Percentiles rank a stretch among this genome's conserved stretches.
Evolutionary conservation across 2,113 vertebrate genomes (phyloP).

Genomic region (Calcarius ornatus): DNA sequence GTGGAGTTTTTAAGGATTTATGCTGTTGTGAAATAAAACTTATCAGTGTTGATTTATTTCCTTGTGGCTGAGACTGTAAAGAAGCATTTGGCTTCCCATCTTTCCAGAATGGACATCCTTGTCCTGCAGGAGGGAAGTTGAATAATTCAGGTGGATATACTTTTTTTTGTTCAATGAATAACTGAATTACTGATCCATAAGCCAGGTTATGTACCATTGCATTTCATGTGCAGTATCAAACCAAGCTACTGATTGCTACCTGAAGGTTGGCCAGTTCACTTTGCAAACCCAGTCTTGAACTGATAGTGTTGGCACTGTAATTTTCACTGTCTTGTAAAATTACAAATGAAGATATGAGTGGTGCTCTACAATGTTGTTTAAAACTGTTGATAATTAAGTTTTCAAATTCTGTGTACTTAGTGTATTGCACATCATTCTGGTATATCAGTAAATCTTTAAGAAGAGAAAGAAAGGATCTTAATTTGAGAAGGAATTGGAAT

Average conservation of each 20-base stretch:
- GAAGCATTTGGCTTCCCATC: background rate
- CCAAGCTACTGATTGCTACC: background rate
- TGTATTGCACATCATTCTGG: background rate
- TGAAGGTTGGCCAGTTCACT: background rate
- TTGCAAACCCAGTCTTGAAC: background rate
- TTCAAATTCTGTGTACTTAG: background rate
- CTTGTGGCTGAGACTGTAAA: background rate
- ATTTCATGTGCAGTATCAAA: background rate
- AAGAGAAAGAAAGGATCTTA: background rate
- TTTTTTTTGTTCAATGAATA: background rate
- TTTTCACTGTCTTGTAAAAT: background rate
- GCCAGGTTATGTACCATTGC: background rate
- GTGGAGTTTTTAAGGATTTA: background rate
- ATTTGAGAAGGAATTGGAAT: background rate
- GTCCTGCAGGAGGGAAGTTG: background rate
- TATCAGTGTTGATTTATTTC: background rate
- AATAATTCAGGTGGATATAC: background rate
- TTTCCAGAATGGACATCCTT: background rate
- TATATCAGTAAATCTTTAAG: background rate
- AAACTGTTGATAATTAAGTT: background rate
- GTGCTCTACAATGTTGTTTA: background rate
- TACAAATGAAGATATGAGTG: background rate
- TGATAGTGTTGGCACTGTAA: background rate
- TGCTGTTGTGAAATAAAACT: background rate
- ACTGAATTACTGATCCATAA: background rate